Base-by-base conservation (phyloP, 1,140 invertebrate genomes). In the Rhizoglyphus robini region DNA sequence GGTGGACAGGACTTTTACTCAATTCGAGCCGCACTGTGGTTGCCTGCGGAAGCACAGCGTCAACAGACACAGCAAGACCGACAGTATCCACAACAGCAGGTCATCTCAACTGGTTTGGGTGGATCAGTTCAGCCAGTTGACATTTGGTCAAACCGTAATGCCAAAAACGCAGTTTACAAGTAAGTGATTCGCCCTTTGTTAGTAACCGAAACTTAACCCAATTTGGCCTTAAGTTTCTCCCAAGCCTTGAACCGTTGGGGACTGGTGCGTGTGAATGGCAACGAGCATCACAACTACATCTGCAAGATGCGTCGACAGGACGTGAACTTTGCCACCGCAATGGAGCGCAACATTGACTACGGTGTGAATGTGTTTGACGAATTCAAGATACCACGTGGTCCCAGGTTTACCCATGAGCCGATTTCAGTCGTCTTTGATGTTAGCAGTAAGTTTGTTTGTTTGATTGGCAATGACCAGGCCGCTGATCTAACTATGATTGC, bases 381-480 rank as follows among this genome's bases (percentile, higher is more conserved):
- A 5, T 80, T 83, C 66, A 83, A 83, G 72, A 83, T 95, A 69
- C 89, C 89, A 0, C 78, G 84, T 70, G 91, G 90, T 0, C 92
- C 92, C 15, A 87, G 83, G 73, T 93, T 96, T 73, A 85, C 88
- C 29, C 84, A 83, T 70, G 87, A 96, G 74, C 91, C 92, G 0
- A 77, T 81, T 27, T 81, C 86, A 72, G 85, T 82, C 27, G 86
- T 88, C 46, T 94, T 88, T 78, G 90, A 94, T 78, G 78, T 85
- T 5, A 83, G n/a, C n/a, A n/a, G n/a, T n/a, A n/a, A n/a, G n/a
- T n/a, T n/a, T n/a, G n/a, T n/a, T n/a, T n/a, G n/a, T n/a, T n/a
- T n/a, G n/a, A n/a, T 84, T n/a, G 84, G 84, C 73, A 11, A 51
- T 5, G n/a, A n/a, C n/a, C n/a, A n/a, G n/a, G n/a, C 29, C 48